Base-by-base conservation (phyloP, 2,113 vertebrate genomes). In the Antennarius striatus region DNA sequence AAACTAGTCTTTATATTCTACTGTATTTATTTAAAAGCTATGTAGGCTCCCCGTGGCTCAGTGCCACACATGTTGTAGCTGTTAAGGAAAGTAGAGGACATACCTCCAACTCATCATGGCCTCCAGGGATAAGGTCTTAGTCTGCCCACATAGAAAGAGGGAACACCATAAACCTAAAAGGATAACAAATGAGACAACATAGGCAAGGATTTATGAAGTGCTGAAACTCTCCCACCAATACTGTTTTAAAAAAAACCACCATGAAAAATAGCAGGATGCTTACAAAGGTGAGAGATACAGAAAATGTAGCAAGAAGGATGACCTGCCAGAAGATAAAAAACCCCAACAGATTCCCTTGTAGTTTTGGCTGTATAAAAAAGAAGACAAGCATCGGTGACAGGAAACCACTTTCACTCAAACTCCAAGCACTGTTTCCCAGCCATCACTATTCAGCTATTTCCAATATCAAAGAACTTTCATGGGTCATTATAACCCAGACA, bases 191-290 rank as follows among this genome's bases (percentile, higher is more conserved):
- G 73, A 85, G 77, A 87, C 75, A 81, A 79, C 63, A 83, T 56
- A 71, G 82, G 65, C 51, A 57, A 73, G 68, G 81, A 91, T 91
- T 91, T 90, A 91, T 92, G 87, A 82, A 77, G 84, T 84, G 85
- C 80, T 87, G 80, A 92, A 89, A 88, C 55, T 30, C 76, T 79
- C 84, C 71, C 63, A 49, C 62, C 69, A 56, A 43, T 52, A 79
- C 67, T 65, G 65, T 76, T 74, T 80, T 22, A 70, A 64, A 77
- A 36, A 60, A 58, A 22, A 4, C 2, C 29, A 63, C 52, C 55
- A 56, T 86, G 81, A 90, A 82, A 86, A 81, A 81, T 68, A 68
- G 70, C 82, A 75, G 84, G 79, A 75, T 74, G 61, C 58, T 65
- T 7, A 68, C 59, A 80, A 84, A 85, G 70, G 78, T 82, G 75